Conservation (phyloP, 2,797 vertebrate genomes). For the Acrocephalus scirpaceus region DNA sequence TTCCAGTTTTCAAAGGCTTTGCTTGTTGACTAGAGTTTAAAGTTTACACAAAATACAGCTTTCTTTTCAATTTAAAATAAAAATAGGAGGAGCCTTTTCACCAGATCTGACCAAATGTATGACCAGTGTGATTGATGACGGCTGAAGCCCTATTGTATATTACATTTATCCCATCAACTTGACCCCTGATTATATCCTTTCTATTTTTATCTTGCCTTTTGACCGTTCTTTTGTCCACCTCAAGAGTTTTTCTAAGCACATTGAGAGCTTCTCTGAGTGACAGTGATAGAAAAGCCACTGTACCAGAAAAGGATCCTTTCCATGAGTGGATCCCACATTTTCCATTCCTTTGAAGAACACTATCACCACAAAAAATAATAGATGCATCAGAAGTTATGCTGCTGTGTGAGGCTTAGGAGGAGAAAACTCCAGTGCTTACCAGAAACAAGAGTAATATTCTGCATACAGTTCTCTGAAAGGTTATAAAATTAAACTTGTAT, state of each 20-base stretch:
- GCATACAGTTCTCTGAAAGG: not conserved
- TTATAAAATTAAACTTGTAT: not conserved
- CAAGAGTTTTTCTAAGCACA: not conserved
- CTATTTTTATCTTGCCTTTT: not conserved
- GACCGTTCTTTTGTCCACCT: not conserved
- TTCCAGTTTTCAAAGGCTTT: not conserved
- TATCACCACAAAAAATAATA: not conserved
- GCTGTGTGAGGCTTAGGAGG: not conserved
- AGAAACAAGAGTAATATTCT: not conserved
- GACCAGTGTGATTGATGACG: not conserved
- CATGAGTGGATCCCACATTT: not conserved
- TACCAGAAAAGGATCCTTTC: not conserved
- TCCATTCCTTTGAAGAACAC: not conserved
- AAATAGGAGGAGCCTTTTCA: not conserved
- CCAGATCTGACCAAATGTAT: not conserved
- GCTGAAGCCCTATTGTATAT: not conserved
- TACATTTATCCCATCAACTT: not conserved
- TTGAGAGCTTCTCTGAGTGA: not conserved
- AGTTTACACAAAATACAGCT: not conserved
- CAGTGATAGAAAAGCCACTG: not conserved
- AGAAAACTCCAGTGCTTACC: not conserved
- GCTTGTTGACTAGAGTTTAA: not conserved
- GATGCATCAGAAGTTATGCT: not conserved
- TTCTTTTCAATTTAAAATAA: not conserved
- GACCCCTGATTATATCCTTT: not conserved